phyloP scores from a whole-genome alignment of 2,888 invertebrate species.

The Tenthredo amoena region DNA sequence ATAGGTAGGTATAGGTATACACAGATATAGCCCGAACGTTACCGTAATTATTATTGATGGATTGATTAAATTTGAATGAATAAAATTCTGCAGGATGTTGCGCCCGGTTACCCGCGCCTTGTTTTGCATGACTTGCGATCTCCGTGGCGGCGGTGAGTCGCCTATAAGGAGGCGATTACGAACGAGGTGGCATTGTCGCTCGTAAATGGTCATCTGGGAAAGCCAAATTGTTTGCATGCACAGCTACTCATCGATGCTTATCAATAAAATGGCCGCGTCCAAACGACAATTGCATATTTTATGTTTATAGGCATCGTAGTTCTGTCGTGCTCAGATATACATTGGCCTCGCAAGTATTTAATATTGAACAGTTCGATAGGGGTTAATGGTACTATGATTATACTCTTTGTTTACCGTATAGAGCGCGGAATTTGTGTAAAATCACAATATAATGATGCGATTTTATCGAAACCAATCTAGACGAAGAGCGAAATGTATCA shows the following conservation, averaged over 20 bases:
- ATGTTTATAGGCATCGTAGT: conserved; percentile 5
- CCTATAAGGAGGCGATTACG: conserved; percentile 52
- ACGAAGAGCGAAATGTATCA: neutral
- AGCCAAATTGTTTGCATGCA: conserved; percentile 46
- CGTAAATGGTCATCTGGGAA: conserved; percentile 55
- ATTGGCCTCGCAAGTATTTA: neutral
- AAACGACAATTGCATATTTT: conserved; percentile 31
- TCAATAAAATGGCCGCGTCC: conserved; percentile 36
- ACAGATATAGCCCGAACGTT: neutral
- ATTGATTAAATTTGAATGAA: conserved; percentile 38
- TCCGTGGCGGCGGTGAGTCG: neutral
- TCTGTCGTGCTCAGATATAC: neutral
- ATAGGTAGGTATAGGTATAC: neutral
- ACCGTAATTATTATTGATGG: conserved; percentile 36
- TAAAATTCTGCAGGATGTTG: conserved; percentile 47
- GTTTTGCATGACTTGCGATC: conserved; percentile 45
- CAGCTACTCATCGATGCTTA: conserved; percentile 5
- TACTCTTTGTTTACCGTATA: neutral
- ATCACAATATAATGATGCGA: neutral
- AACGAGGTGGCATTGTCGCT: conserved; percentile 46
- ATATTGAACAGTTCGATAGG: conserved; percentile 23
- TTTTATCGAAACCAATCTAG: neutral
- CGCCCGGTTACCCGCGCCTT: conserved; percentile 26
- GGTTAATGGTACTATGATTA: neutral
- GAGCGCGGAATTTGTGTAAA: neutral